Percentiles rank a stretch among this genome's conserved stretches.
phyloP scores from a whole-genome alignment of 2,888 invertebrate species.

The Choreutis nemorana region DNA sequence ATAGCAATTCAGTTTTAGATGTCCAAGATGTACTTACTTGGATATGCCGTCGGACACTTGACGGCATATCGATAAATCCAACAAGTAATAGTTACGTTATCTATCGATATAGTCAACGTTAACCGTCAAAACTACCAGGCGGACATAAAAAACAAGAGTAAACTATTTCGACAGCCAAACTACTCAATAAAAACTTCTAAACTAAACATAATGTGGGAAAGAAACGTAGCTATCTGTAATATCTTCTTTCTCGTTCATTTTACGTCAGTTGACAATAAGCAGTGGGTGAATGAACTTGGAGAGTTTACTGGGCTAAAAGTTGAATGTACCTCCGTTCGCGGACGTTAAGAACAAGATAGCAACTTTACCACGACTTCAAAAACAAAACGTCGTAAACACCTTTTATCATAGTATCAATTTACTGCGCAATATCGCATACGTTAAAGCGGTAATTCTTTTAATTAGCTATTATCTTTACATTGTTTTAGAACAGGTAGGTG shows the following conservation, averaged over 20 bases:
- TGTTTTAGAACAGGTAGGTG: slow-evolving; percentile 29
- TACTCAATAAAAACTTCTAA: slow-evolving; percentile 57
- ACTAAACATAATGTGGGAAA: slow-evolving; percentile 41
- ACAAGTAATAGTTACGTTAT: slow-evolving; percentile 29
- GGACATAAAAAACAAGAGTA: slow-evolving; percentile 46
- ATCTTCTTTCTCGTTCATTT: slow-evolving; percentile 38
- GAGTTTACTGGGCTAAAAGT: slow-evolving; percentile 69
- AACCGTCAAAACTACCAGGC: slow-evolving; percentile 59
- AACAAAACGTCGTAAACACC: slow-evolving; percentile 34
- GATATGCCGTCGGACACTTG: too few species aligned
- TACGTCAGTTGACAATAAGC: slow-evolving; percentile 63
- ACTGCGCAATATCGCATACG: slow-evolving; percentile 13
- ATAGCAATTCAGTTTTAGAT: too few species aligned
- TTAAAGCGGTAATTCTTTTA: slow-evolving; percentile 29
- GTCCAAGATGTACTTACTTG: too few species aligned
- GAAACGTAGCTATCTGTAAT: slow-evolving; percentile 38
- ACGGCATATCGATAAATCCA: neutral
- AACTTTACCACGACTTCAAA: slow-evolving; percentile 49
- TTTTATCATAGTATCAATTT: slow-evolving; percentile 19
- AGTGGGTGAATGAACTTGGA: slow-evolving; percentile 64
- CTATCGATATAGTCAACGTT: slow-evolving; percentile 59
- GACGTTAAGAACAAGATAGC: slow-evolving; percentile 67
- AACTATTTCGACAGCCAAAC: slow-evolving; percentile 55
- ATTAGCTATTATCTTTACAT: slow-evolving; percentile 13
- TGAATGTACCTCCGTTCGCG: slow-evolving; percentile 67